Evolutionary conservation across 2,888 invertebrate species (phyloP).

Genomic region (Megamerina dolium): DNA sequence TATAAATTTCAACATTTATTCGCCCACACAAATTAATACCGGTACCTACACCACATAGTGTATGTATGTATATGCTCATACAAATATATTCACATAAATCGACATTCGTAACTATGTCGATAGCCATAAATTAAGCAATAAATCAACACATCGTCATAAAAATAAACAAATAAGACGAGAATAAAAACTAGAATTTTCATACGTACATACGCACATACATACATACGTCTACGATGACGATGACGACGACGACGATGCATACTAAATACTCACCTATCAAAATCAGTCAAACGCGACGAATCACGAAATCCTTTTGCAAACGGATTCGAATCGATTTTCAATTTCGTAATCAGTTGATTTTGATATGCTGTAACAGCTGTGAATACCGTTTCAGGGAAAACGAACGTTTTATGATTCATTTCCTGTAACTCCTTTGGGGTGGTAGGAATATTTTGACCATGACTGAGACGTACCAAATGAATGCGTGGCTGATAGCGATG

Average conservation of each 20-base stretch:
- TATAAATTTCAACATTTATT: too few species aligned
- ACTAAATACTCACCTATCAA: constrained; percentile 65
- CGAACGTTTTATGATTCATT: constrained; percentile 92
- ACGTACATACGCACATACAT: too few species aligned
- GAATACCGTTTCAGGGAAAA: constrained; percentile 97
- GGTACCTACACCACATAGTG: too few species aligned
- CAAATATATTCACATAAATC: too few species aligned
- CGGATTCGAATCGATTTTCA: constrained; percentile 98
- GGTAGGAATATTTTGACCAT: constrained; percentile 71
- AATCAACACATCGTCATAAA: neutral
- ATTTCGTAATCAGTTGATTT: constrained; percentile 97
- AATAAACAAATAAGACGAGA: neutral
- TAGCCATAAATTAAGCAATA: neutral
- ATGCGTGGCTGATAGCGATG: constrained; percentile 98
- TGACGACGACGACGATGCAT: too few species aligned
- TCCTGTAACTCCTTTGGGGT: constrained; percentile 75
- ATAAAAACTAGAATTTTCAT: too few species aligned
- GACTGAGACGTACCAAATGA: constrained; percentile 85
- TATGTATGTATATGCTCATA: too few species aligned
- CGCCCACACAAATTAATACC: too few species aligned
- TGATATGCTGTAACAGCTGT: constrained; percentile 99
- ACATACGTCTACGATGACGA: too few species aligned
- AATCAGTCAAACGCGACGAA: constrained; percentile 90
- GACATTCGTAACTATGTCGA: too few species aligned
- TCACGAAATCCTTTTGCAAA: constrained; percentile 98